These are phyloP conservation scores for Araneus ventricosus DNA, from an alignment of 1,140 invertebrate species.

Conservation along the genomic window DNA sequence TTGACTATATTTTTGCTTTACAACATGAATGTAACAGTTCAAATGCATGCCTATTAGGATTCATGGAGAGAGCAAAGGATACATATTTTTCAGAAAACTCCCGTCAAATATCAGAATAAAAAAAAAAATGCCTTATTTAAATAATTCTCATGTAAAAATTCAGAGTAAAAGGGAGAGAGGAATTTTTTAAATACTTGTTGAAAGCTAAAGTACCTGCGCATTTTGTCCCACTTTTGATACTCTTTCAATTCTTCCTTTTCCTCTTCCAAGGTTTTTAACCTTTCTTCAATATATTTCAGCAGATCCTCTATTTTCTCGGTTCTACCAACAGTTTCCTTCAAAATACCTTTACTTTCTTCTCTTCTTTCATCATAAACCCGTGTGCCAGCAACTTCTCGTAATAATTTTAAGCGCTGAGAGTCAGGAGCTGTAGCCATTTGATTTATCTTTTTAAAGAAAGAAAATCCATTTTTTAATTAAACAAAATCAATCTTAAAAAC, in stretches of 20 bases:
- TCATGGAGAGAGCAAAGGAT: no score
- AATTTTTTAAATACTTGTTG: no score
- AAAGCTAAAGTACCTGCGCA: slow-evolving; percentile 83
- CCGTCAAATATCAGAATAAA: no score
- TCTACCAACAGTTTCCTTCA: slow-evolving; percentile 98
- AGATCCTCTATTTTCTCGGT: slow-evolving; percentile 98
- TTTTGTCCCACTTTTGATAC: slow-evolving; percentile 99
- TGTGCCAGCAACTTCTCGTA: slow-evolving; percentile 97
- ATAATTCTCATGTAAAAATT: no score
- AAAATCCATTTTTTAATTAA: background rate
- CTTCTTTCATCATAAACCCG: slow-evolving; percentile 98
- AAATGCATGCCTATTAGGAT: no score
- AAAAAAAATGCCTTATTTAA: no score
- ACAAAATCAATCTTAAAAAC: background rate
- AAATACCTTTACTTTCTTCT: slow-evolving; percentile 96
- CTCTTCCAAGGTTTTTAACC: slow-evolving; percentile 96
- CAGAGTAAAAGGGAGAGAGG: no score
- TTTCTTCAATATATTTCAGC: slow-evolving; percentile 97
- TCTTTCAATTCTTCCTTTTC: slow-evolving; percentile 99
- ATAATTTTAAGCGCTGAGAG: slow-evolving; percentile 95
- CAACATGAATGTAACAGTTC: no score
- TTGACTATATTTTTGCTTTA: no score
- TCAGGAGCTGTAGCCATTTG: slow-evolving; percentile 99
- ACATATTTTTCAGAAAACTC: no score
- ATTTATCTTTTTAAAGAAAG: slow-evolving; percentile 88